Evolutionary conservation across 2,888 invertebrate species (phyloP).

Genomic region (Drosophila neonasuta): DNA sequence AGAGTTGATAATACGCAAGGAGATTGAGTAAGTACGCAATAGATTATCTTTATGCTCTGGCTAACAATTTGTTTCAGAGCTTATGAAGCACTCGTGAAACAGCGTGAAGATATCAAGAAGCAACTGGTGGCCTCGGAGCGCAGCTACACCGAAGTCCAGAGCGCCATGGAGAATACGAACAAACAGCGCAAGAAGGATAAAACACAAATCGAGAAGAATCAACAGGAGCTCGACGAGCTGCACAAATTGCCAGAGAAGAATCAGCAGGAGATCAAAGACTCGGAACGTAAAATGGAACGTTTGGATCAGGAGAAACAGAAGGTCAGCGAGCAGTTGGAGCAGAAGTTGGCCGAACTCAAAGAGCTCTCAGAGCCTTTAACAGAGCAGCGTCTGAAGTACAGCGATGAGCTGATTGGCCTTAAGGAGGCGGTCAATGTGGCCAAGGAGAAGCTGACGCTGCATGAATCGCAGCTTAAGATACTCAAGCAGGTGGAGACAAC

Average conservation of each 20-base stretch:
- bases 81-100: constrained; percentile 84
- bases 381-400: constrained; percentile 84
- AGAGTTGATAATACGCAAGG: constrained; percentile 77
- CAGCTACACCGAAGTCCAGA: constrained; percentile 86
- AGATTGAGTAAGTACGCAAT: constrained; percentile 75
- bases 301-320: constrained; percentile 84
- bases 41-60: too few relatives aligned
- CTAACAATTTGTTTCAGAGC: constrained; percentile 82
- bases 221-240: constrained; percentile 86
- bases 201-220: constrained; percentile 86
- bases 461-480: constrained; percentile 91
- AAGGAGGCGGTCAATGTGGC: constrained; percentile 88
- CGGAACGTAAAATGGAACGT: constrained; percentile 84
- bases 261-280: constrained; percentile 86
- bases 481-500: constrained; percentile 83
- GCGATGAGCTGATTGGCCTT: constrained; percentile 86
- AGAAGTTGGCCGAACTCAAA: constrained; percentile 84
- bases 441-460: constrained; percentile 84
- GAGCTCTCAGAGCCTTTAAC: constrained; percentile 84
- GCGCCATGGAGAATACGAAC: constrained; percentile 87
- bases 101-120: constrained; percentile 85
- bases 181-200: constrained; percentile 90
- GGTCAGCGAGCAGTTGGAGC: constrained; percentile 85
- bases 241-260: constrained; percentile 88
- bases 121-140: constrained; percentile 86